Conservation (phyloP, 2,113 vertebrate species). For the Cynopterus brachyotis region DNA sequence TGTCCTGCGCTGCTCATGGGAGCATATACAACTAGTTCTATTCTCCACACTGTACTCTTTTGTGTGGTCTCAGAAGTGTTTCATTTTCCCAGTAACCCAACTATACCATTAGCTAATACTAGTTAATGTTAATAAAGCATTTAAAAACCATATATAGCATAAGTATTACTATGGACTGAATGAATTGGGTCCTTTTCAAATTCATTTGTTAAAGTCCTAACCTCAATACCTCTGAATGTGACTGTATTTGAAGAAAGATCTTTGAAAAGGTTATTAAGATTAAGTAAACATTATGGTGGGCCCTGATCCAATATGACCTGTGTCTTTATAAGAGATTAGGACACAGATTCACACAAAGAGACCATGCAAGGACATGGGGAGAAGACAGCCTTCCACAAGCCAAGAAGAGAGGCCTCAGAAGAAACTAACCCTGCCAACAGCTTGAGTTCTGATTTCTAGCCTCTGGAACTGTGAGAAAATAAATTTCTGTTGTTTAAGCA, state of each 20-base stretch:
- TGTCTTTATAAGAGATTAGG: background rate
- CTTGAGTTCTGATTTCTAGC: background rate
- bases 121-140: slow-evolving; percentile 46
- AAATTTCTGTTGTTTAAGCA: background rate
- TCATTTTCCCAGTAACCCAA: background rate
- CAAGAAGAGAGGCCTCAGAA: background rate
- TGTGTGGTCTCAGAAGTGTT: background rate
- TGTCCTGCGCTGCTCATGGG: background rate
- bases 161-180: background rate
- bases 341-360: background rate
- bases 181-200: background rate
- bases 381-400: too few species aligned
- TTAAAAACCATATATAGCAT: background rate
- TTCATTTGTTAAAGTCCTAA: background rate
- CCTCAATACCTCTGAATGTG: background rate
- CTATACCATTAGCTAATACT: background rate
- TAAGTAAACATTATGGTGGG: background rate
- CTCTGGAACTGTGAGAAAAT: background rate
- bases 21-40: background rate
- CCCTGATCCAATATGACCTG: background rate
- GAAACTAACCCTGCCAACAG: background rate
- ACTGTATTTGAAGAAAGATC: background rate
- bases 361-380: too few species aligned
- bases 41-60: background rate
- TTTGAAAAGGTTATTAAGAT: background rate